Percentiles rank a stretch among this genome's conserved stretches.
Evolutionary conservation across 2,113 vertebrate species (phyloP).

Genomic region (Nematolebias whitei): DNA sequence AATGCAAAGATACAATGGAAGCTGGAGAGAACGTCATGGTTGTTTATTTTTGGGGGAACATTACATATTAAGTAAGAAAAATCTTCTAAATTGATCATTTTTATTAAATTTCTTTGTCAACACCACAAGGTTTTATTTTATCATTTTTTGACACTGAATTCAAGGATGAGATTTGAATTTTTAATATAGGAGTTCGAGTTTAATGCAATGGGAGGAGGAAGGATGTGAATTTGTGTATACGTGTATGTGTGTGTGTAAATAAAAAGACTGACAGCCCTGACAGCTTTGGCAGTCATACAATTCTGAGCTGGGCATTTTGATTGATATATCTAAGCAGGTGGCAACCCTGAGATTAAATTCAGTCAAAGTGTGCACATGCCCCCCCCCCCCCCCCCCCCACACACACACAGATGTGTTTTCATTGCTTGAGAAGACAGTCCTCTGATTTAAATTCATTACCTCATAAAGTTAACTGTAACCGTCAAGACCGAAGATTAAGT

Average conservation of each 20-base stretch:
- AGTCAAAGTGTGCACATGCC: constrained; percentile 1
- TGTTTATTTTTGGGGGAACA: not conserved
- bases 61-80: too few relatives aligned
- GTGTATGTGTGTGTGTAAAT: constrained; percentile 2
- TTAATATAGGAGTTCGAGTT: not conserved
- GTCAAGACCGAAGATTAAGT: not conserved
- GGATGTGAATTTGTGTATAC: constrained; percentile 9
- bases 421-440: not conserved
- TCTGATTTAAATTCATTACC: not conserved
- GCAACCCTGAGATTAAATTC: constrained; percentile 45
- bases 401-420: not conserved
- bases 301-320: constrained; percentile 57
- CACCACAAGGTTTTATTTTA: too few relatives aligned
- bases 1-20: not conserved
- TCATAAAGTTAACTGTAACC: not conserved
- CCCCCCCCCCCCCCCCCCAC: not conserved
- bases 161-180: too few relatives aligned
- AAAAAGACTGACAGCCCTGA: constrained; percentile 56
- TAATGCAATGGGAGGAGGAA: not conserved
- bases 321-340: constrained; percentile 46
- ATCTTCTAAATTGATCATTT: too few relatives aligned
- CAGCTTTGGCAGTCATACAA: constrained; percentile 52
- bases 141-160: too few relatives aligned
- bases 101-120: too few relatives aligned
- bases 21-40: not conserved